Conservation (phyloP, 2,113 vertebrate species). For the Brachyhypopomus gauderio region DNA sequence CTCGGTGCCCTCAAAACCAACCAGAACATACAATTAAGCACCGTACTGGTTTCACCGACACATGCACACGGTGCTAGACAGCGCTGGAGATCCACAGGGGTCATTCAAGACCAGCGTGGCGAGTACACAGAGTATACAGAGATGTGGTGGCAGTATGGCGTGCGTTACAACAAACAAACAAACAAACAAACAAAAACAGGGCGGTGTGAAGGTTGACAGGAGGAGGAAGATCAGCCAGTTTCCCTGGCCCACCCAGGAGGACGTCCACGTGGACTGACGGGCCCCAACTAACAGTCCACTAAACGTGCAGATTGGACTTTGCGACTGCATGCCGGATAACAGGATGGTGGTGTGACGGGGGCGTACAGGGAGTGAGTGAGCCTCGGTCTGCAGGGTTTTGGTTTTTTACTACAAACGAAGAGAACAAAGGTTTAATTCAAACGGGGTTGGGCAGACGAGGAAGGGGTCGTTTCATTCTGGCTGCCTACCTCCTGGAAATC, state of each 20-base stretch:
- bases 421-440: neutral
- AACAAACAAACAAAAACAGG: neutral
- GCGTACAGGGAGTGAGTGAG: neutral
- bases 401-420: neutral
- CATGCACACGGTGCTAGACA: neutral
- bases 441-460: neutral
- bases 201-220: neutral
- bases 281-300: neutral
- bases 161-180: neutral
- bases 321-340: neutral
- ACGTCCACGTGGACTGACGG: neutral
- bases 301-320: neutral
- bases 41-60: constrained; percentile 55
- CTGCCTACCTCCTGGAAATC: constrained; percentile 74
- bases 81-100: neutral
- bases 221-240: neutral
- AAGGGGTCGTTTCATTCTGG: constrained; percentile 23
- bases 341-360: neutral
- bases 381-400: neutral
- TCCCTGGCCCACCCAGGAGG: neutral
- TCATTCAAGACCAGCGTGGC: neutral
- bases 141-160: neutral
- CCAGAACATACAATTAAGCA: constrained; percentile 80
- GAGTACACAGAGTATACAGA: neutral
- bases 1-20: constrained; percentile 92